Conservation (phyloP, 2,888 invertebrate genomes). For the Aphidoletes aphidimyza region DNA sequence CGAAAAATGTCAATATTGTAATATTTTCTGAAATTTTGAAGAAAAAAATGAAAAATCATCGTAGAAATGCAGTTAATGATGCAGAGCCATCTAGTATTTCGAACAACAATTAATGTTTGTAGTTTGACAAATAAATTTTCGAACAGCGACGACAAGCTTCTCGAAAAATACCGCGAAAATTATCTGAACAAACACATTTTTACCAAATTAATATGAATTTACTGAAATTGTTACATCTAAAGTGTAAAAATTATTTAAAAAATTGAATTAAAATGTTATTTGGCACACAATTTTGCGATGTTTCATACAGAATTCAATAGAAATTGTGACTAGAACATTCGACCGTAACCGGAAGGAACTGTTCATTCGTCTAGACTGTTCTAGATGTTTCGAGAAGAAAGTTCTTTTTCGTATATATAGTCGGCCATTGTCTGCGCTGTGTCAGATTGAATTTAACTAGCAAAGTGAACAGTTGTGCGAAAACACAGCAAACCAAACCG, state of each 20-base stretch:
- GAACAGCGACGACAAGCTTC: neutral
- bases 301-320: neutral
- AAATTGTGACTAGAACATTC: neutral
- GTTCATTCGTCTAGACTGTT: neutral
- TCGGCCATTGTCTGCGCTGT: neutral
- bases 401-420: neutral
- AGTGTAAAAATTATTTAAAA: neutral
- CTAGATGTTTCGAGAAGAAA: constrained; percentile 36
- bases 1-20: too few relatives aligned
- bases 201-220: neutral
- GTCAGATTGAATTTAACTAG: constrained; percentile 20
- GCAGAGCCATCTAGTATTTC: neutral
- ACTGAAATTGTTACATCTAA: neutral
- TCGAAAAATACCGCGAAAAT: neutral
- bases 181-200: neutral
- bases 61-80: neutral
- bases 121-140: too few relatives aligned
- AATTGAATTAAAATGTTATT: neutral
- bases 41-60: neutral
- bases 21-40: too few relatives aligned
- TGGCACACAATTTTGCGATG: neutral
- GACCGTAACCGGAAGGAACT: constrained; percentile 45
- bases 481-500: constrained; percentile 3
- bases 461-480: constrained; percentile 50
- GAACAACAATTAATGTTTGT: neutral